Conservation (phyloP, 2,797 vertebrate species). For the Arnoldichthys spilopterus region DNA sequence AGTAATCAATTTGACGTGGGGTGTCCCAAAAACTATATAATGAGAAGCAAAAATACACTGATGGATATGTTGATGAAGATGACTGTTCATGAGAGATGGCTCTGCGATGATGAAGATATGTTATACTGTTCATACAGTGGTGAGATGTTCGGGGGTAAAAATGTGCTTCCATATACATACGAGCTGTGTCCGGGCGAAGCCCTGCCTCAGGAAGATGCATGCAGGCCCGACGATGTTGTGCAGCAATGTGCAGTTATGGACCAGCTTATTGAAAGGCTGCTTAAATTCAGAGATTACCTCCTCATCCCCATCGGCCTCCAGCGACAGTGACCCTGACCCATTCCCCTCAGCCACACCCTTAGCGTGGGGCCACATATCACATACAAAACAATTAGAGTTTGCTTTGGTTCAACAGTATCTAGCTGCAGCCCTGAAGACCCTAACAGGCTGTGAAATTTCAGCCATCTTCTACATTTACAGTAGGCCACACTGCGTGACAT, state of each 20-base stretch:
- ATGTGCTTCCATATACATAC: constrained; percentile 67
- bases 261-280: constrained; percentile 65
- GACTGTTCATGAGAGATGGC: not conserved
- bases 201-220: constrained; percentile 90
- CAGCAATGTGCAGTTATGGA: constrained; percentile 77
- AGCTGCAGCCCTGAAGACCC: not conserved
- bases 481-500: too few species aligned
- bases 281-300: constrained; percentile 52
- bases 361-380: constrained; percentile 52
- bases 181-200: constrained; percentile 81
- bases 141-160: not conserved
- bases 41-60: too few species aligned
- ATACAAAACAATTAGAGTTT: constrained; percentile 28
- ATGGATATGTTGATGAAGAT: constrained; percentile 14
- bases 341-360: constrained; percentile 62
- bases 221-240: constrained; percentile 77
- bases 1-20: not conserved
- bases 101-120: constrained; percentile 24
- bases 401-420: not conserved
- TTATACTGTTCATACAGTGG: not conserved
- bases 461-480: too few species aligned
- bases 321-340: constrained; percentile 51
- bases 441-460: too few species aligned
- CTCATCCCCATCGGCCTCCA: constrained; percentile 53
- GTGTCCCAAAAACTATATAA: not conserved